Evolutionary conservation across 2,888 invertebrate species (phyloP), one percentile per base, ranked within the genome.

Genomic region (Drosophila merina): DNA sequence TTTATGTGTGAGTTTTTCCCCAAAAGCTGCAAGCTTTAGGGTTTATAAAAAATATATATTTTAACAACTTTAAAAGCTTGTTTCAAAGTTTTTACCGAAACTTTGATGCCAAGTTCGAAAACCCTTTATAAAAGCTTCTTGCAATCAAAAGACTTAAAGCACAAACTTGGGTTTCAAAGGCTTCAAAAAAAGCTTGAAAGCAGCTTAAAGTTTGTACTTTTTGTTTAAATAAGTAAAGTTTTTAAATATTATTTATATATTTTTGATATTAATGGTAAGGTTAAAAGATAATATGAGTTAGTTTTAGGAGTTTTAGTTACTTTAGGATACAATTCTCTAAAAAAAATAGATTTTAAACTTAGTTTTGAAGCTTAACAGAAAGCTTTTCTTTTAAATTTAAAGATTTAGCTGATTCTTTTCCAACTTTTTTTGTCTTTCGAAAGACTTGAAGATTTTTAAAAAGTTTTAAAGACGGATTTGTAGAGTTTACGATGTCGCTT

Each of bases 1-100:
- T 55, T 12, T 88, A 30, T 20, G 74, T 14, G 74, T 70, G 33
- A 62, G 69, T 70, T 9, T 20, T 30, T 36, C 2, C 2, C 2
- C 2, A 2, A 10, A 47, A 72, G 68, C 70, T 63, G 28, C 8
- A 47, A 72, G 68, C 70, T 63, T 36, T n/a, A 9, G 4, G 5
- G 9, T 5, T 44, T 9, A 20, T 4, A 25, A 25, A 14, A 8
- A 36, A 5, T 36, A 2, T 5, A 3, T 10, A 25, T 9, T 4
- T 10, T 1, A 26, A 14, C 26, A n/a, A 12, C 33, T 2, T 36
- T 0, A 10, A 33, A 33, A 33, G 33, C 8, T 33, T 33, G 0
- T 33, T 8, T 9, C 1, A 36, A 5, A 36, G 36, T 10, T 33
- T 33, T 33, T n/a, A 33, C 2, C 33, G 9, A 40, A 40, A 14